A percentile compares a stretch with the other conserved stretches of the same genome.
Evolutionary conservation across 2,888 invertebrate species (phyloP).

Genomic region (Leptinotarsa juncta): DNA sequence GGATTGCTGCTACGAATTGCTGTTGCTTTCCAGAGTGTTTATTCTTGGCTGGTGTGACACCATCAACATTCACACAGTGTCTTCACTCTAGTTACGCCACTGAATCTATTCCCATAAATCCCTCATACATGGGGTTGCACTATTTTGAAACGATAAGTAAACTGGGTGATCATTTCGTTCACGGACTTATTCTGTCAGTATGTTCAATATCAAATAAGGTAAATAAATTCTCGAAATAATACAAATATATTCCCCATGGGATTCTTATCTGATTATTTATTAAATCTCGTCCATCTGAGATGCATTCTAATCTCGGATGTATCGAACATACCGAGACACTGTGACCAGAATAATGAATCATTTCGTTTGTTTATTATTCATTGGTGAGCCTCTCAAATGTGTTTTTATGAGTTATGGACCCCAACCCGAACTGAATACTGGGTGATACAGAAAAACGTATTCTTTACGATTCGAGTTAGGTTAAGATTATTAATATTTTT

Average conservation of each 20-base stretch:
- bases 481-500: too few relatives aligned
- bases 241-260: background rate
- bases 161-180: background rate
- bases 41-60: background rate
- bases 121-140: background rate
- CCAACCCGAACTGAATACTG: too few relatives aligned
- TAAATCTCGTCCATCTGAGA: background rate
- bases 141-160: background rate
- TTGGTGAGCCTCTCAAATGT: background rate
- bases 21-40: too few relatives aligned
- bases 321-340: background rate
- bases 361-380: background rate
- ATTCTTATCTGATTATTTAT: conserved; percentile 14
- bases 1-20: too few relatives aligned
- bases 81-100: too few relatives aligned
- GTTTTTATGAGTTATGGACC: background rate
- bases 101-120: background rate
- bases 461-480: too few relatives aligned
- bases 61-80: background rate
- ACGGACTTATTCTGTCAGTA: background rate
- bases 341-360: background rate
- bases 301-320: conserved; percentile 2
- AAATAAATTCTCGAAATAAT: background rate
- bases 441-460: too few relatives aligned
- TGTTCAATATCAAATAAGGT: background rate